Base-by-base conservation (phyloP, 2,888 invertebrate species). In the Synanthedon vespiformis region DNA sequence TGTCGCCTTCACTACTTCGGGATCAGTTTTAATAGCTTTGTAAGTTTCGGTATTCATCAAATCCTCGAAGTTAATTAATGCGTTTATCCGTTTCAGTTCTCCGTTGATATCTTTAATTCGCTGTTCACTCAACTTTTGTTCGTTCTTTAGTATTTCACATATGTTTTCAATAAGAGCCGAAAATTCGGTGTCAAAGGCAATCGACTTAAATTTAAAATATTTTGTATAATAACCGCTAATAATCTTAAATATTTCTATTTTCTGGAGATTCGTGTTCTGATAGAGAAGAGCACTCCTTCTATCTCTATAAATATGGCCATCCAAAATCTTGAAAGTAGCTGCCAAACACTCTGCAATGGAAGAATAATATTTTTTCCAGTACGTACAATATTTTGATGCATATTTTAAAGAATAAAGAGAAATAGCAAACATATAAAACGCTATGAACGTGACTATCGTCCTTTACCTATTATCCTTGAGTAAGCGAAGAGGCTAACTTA, bases 21-120 rank as follows among this genome's bases (percentile, higher is more conserved):
- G 44, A 6, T 44, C 13, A 6, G 44, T 12, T 14, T 44, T 44
- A n/a, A 44, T 14, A 3, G 14, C 0, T 44, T 6, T 13, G 14
- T 44, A 44, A 1, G 74, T 4, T 50, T 48, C 0, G 50, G 47
- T 48, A 69, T 61, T 44, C 58, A 69, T 51, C n/a, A 82, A 64
- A 56, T 65, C 70, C 8, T 65, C 64, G 12, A 83, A 59, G 54
- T 79, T 74, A 40, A 77, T 60, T 11, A 77, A 72, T 4, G 72
- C 61, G 55, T 76, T 70, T 58, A 77, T 55, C 1, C 85, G 75
- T 55, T 72, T 73, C 40, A 84, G 63, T 60, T 85, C 85, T 52
- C 68, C 68, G 4, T 58, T 57, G 4, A 82, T 67, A 54, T 85
- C 84, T 10, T 61, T 62, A 60, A 82, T 83, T 52, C 77, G 79